Evolutionary conservation across 2,113 vertebrate species (phyloP).

Genomic region (Phalacrocorax pelagicus): DNA sequence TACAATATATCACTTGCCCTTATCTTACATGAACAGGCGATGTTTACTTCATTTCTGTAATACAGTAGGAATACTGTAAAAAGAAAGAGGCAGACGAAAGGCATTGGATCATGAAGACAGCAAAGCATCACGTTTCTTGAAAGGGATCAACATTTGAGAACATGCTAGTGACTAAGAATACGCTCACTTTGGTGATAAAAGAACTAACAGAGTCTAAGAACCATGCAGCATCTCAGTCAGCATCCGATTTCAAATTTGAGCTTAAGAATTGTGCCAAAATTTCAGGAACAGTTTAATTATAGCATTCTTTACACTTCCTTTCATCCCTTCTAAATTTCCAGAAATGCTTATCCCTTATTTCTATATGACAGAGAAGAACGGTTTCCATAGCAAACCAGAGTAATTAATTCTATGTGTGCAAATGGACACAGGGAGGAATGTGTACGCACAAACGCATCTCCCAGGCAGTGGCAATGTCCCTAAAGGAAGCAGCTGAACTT

Average conservation of each 20-base stretch:
- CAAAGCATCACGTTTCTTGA: neutral
- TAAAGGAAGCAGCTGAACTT: slow-evolving; percentile 33
- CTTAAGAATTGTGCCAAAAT: neutral
- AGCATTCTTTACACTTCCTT: neutral
- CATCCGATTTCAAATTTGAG: neutral
- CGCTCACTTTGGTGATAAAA: neutral
- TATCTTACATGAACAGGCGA: neutral
- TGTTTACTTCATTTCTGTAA: neutral
- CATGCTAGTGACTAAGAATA: neutral
- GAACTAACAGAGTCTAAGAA: neutral
- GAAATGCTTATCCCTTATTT: neutral
- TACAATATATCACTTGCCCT: neutral
- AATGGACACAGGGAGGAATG: neutral
- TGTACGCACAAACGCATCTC: neutral
- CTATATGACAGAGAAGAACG: neutral
- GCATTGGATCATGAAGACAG: neutral
- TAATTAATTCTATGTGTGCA: slow-evolving; percentile 1
- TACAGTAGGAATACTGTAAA: neutral
- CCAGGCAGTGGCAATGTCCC: neutral
- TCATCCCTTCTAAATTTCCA: neutral
- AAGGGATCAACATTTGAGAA: neutral
- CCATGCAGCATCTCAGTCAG: neutral
- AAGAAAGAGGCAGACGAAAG: neutral
- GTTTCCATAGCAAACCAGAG: slow-evolving; percentile 61
- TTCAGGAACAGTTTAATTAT: slow-evolving; percentile 40